These are phyloP conservation scores for Ambastaia sidthimunki DNA, from an alignment of 2,797 vertebrate species.

Conservation along the genomic window DNA sequence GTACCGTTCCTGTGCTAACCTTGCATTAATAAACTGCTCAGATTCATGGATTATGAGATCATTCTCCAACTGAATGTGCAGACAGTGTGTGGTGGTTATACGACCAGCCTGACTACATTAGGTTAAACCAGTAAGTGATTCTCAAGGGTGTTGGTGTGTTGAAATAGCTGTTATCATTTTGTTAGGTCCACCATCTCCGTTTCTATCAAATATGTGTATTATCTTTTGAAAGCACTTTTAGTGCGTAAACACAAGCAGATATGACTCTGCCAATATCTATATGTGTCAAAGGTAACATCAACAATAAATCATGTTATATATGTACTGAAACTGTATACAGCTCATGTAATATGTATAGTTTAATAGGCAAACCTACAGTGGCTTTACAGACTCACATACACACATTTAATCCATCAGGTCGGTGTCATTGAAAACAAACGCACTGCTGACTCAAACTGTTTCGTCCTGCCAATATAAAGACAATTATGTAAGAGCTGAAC, in stretches of 20 bases:
- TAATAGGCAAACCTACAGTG: slow-evolving; percentile 7
- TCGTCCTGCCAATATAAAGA: slow-evolving; percentile 17
- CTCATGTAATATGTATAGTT: background rate
- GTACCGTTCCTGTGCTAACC: background rate
- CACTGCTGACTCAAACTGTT: slow-evolving; percentile 35
- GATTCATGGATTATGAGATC: slow-evolving; percentile 2
- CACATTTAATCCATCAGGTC: slow-evolving; percentile 35
- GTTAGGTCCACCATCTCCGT: too few relatives aligned
- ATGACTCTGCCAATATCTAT: too few relatives aligned
- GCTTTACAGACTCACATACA: background rate
- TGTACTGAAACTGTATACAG: too few relatives aligned
- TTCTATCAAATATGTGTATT: too few relatives aligned
- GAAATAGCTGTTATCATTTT: too few relatives aligned
- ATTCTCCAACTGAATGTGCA: background rate
- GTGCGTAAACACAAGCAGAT: too few relatives aligned
- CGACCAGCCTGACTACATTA: too few relatives aligned
- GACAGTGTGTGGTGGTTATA: background rate
- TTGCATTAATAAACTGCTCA: slow-evolving; percentile 10
- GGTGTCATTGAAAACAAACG: slow-evolving; percentile 38
- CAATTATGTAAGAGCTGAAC: slow-evolving; percentile 27
- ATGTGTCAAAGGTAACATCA: too few relatives aligned
- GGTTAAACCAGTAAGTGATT: too few relatives aligned
- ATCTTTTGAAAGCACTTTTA: too few relatives aligned
- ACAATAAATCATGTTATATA: too few relatives aligned
- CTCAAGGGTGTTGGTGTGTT: too few relatives aligned